These are phyloP conservation scores for Andrena fulva DNA, from an alignment of 2,888 invertebrate species.

Conservation along the genomic window DNA sequence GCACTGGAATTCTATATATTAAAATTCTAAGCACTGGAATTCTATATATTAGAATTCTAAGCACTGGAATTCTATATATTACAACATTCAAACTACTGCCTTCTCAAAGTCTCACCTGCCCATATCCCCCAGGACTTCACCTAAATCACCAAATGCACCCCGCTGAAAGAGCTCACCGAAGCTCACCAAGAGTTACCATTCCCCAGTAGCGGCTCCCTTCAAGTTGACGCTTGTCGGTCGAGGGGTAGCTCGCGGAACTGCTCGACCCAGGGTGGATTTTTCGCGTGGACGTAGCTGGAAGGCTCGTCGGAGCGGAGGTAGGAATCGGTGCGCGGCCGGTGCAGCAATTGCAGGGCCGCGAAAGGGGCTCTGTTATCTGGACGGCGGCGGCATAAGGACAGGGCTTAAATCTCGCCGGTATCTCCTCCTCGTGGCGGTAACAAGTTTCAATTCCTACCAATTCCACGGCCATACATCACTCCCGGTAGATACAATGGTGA, in stretches of 20 bases:
- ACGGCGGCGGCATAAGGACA: slow-evolving; percentile 75
- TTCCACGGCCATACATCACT: slow-evolving; percentile 83
- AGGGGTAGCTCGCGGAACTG: not conserved
- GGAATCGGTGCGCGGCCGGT: slow-evolving; percentile 35
- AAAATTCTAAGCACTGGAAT: no score
- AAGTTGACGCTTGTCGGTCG: not conserved
- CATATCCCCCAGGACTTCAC: no score
- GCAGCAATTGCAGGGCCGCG: slow-evolving; percentile 58
- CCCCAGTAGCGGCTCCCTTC: not conserved
- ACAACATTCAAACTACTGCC: no score
- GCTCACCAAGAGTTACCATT: no score
- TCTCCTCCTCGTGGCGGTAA: slow-evolving; percentile 80
- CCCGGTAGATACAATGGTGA: slow-evolving; percentile 82
- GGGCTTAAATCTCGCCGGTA: slow-evolving; percentile 81
- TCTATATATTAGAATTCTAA: no score
- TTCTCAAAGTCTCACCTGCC: no score
- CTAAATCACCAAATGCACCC: not conserved
- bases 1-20: no score
- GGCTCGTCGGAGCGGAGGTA: not conserved
- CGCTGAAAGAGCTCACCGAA: no score
- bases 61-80: no score
- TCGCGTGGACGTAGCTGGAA: not conserved
- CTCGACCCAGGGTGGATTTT: slow-evolving; percentile 14
- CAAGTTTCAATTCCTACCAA: slow-evolving; percentile 84
- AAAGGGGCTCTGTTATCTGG: slow-evolving; percentile 76